Evolutionary conservation across 64 coral and sea anemone species (phyloP).

Genomic region (Platygyra sinensis): DNA sequence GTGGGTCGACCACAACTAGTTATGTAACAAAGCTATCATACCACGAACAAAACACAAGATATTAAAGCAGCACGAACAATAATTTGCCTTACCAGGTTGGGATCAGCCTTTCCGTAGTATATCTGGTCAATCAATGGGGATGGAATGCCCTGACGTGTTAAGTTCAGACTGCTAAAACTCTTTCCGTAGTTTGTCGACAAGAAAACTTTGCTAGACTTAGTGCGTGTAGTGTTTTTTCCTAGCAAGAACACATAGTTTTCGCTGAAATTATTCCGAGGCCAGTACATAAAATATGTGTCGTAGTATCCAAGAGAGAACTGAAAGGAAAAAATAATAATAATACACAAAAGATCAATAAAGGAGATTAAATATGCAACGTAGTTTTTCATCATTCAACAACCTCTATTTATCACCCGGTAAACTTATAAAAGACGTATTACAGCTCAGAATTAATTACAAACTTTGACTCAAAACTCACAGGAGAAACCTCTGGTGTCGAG

Average conservation of each 20-base stretch:
- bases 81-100: slow-evolving; percentile 41
- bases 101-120: slow-evolving; percentile 46
- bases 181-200: slow-evolving; percentile 49
- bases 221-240: slow-evolving; percentile 6
- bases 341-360: background rate
- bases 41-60: slow-evolving; percentile 20
- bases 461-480: slow-evolving; percentile 6
- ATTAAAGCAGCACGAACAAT: background rate
- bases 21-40: slow-evolving; percentile 5
- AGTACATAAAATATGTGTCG: slow-evolving; percentile 41
- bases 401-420: no score
- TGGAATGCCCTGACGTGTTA: background rate
- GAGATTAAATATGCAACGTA: background rate
- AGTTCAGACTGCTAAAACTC: slow-evolving; percentile 22
- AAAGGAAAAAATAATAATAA: background rate
- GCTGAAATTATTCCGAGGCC: slow-evolving; percentile 2
- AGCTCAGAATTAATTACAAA: background rate
- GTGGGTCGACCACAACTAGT: background rate
- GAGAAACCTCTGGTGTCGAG: background rate
- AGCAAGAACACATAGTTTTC: slow-evolving; percentile 43
- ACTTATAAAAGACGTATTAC: background rate
- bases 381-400: background rate
- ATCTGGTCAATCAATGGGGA: slow-evolving; percentile 43
- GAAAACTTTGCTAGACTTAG: slow-evolving; percentile 7
- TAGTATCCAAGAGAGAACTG: slow-evolving; percentile 4